These are phyloP conservation scores for Urechis unicinctus DNA, from an alignment of 2,888 invertebrate genomes.

Conservation along the genomic window DNA sequence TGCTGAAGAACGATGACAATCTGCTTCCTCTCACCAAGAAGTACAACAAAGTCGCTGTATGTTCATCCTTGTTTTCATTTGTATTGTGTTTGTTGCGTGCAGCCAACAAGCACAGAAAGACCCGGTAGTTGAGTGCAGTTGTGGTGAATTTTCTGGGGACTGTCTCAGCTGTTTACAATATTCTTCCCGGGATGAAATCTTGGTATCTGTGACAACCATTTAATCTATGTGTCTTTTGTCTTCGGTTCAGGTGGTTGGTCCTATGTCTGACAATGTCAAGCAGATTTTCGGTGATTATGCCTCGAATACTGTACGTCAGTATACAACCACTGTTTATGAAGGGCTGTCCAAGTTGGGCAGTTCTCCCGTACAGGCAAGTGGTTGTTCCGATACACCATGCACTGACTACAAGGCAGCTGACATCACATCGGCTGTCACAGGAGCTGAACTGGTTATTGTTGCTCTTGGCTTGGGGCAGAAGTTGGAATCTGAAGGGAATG, in stretches of 20 bases:
- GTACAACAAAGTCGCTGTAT: slow-evolving; percentile 20
- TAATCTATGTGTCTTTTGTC: no score
- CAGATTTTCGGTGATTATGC: slow-evolving; percentile 24
- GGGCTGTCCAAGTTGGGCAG: slow-evolving; percentile 15
- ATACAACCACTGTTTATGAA: slow-evolving; percentile 11
- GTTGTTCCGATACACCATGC: slow-evolving; percentile 15
- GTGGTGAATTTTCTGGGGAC: no score
- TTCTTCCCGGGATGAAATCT: no score
- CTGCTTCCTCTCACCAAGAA: slow-evolving; percentile 18
- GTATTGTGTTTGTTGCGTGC: no score
- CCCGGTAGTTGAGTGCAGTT: no score
- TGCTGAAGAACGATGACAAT: slow-evolving; percentile 30
- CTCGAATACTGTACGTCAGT: slow-evolving; percentile 10
- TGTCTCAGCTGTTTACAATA: no score
- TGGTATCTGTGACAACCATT: no score
- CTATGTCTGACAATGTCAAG: slow-evolving; percentile 15
- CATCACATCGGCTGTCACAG: slow-evolving; percentile 1
- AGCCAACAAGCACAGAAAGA: no score
- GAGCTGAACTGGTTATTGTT: background rate
- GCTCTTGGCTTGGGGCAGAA: background rate
- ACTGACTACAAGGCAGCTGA: slow-evolving; percentile 2
- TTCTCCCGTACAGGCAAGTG: slow-evolving; percentile 3
- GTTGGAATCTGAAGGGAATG: slow-evolving; percentile 11
- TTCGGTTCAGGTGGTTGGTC: slow-evolving; percentile 22
- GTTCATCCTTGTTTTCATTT: slow-evolving; percentile 7